Conservation (phyloP, 2,113 vertebrate species). For the Hirundichthys speculiger region DNA sequence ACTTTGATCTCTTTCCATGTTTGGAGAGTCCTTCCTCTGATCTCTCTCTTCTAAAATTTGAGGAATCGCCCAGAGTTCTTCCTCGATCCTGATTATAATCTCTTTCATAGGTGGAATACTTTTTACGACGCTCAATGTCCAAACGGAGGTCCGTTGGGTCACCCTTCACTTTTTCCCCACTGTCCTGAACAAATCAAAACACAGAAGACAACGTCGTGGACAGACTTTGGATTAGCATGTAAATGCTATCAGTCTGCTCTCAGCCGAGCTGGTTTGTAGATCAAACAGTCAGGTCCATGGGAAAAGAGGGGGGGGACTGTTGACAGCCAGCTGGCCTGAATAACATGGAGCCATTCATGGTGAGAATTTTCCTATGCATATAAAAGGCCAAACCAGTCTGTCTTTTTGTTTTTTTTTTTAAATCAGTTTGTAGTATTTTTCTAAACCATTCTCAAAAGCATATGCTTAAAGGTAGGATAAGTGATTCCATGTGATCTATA, state of each 20-base stretch:
- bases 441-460: conserved; percentile 37
- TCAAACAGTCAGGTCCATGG: conserved; percentile 16
- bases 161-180: conserved; percentile 87
- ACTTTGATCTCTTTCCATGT: conserved; percentile 88
- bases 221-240: conserved; percentile 72
- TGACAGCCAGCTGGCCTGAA: conserved; percentile 19
- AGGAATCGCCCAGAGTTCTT: conserved; percentile 84
- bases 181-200: conserved; percentile 80
- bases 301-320: not conserved
- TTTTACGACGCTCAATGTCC: conserved; percentile 97
- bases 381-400: conserved; percentile 26
- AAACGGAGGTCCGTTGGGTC: conserved; percentile 93
- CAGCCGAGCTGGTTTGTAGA: conserved; percentile 46
- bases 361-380: conserved; percentile 28
- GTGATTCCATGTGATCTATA: too few relatives aligned
- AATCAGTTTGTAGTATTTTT: conserved; percentile 29
- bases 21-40: conserved; percentile 89
- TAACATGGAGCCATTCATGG: conserved; percentile 23
- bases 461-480: too few relatives aligned
- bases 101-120: conserved; percentile 84
- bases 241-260: conserved; percentile 37
- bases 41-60: conserved; percentile 86
- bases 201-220: conserved; percentile 75
- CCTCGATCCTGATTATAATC: conserved; percentile 85
- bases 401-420: conserved; percentile 37